Percentiles rank a stretch among this genome's conserved stretches.
phyloP scores from a whole-genome alignment of 1,140 invertebrate species.

The Calliopsis andreniformis region DNA sequence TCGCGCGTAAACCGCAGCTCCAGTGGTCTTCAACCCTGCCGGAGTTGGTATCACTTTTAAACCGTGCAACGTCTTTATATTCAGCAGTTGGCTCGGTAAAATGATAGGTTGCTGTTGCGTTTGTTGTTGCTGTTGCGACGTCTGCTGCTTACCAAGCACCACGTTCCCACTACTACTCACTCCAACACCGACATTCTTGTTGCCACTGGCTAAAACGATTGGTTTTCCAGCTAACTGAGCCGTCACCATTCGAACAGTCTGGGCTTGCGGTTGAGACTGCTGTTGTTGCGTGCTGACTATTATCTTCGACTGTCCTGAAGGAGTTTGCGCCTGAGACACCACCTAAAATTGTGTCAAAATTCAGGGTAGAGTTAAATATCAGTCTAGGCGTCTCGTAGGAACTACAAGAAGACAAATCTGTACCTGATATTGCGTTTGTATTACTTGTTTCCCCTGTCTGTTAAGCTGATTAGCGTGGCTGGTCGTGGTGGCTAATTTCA shows the following conservation, averaged over 20 bases:
- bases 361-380: not conserved
- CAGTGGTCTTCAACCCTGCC: constrained; percentile 77
- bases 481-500: constrained; percentile 75
- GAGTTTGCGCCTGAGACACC: constrained; percentile 76
- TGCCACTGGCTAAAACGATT: constrained; percentile 83
- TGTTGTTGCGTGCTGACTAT: constrained; percentile 76
- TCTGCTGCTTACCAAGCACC: constrained; percentile 73
- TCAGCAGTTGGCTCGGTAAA: constrained; percentile 84
- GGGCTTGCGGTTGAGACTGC: constrained; percentile 65
- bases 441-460: constrained; percentile 77
- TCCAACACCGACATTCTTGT: constrained; percentile 78
- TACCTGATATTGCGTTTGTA: constrained; percentile 80
- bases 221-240: constrained; percentile 85
- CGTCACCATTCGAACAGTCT: constrained; percentile 83
- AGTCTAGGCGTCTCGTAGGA: not conserved
- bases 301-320: constrained; percentile 75
- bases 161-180: constrained; percentile 69
- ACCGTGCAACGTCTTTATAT: constrained; percentile 86
- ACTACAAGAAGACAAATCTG: not conserved
- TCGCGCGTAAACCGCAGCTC: constrained; percentile 76
- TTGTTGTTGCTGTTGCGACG: constrained; percentile 76
- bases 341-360: constrained; percentile 62
- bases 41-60: constrained; percentile 86
- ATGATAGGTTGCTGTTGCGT: constrained; percentile 82
- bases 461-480: constrained; percentile 74